phyloP scores from a whole-genome alignment of 2,797 vertebrate genomes.

The Pangasius djambal region DNA sequence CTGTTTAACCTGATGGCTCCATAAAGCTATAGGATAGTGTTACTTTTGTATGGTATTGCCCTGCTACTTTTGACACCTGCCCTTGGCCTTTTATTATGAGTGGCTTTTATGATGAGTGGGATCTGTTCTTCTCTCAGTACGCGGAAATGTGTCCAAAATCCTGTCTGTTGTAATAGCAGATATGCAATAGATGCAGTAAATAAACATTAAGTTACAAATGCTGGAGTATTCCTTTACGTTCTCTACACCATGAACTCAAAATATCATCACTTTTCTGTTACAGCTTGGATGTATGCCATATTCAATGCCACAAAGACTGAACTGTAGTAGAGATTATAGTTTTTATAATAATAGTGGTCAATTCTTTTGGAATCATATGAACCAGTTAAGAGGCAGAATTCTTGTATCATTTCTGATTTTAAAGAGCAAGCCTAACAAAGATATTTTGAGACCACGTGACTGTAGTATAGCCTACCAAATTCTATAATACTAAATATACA shows the following conservation, averaged over 20 bases:
- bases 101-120: background rate
- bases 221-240: background rate
- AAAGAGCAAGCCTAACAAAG: too few species aligned
- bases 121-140: background rate
- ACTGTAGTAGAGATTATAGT: background rate
- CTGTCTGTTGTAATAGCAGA: background rate
- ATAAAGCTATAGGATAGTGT: background rate
- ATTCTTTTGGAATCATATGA: too few species aligned
- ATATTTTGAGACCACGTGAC: too few species aligned
- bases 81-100: background rate
- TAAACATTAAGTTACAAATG: background rate
- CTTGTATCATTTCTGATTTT: too few species aligned
- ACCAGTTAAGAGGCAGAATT: background rate
- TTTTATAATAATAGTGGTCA: background rate
- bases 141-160: background rate
- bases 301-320: background rate
- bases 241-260: background rate
- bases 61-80: background rate
- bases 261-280: background rate
- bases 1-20: background rate
- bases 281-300: too few species aligned
- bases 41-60: background rate
- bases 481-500: too few species aligned
- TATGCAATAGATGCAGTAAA: background rate
- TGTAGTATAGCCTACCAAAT: too few species aligned